Evolutionary conservation across 1,140 invertebrate genomes (phyloP).

Genomic region (Orius laevigatus): DNA sequence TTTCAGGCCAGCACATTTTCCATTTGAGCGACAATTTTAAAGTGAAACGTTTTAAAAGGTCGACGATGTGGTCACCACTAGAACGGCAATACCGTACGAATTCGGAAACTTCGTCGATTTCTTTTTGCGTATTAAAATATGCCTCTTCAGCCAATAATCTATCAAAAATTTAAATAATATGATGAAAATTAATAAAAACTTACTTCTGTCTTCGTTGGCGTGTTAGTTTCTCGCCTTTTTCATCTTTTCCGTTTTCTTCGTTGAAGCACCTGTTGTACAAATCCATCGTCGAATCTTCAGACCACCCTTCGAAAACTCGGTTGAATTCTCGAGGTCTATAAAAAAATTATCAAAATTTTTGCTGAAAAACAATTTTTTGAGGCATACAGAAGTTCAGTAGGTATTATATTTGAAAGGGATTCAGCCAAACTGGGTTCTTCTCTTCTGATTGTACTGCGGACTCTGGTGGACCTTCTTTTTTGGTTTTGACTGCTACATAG

Average conservation of each 20-base stretch:
- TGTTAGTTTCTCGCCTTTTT: slow-evolving; percentile 18
- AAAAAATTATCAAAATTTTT: slow-evolving; percentile 26
- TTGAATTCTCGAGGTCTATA: slow-evolving; percentile 16
- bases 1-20: slow-evolving; percentile 43
- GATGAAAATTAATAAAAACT: background rate
- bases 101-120: slow-evolving; percentile 41
- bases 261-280: slow-evolving; percentile 42
- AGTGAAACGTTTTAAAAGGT: slow-evolving; percentile 40
- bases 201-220: slow-evolving; percentile 24
- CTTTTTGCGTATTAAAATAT: slow-evolving; percentile 48
- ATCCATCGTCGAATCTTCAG: slow-evolving; percentile 43
- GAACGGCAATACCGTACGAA: slow-evolving; percentile 35
- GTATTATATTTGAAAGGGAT: slow-evolving; percentile 41
- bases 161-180: slow-evolving; percentile 5
- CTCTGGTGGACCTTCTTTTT: slow-evolving; percentile 47
- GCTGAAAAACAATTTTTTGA: slow-evolving; percentile 20
- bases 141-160: slow-evolving; percentile 21
- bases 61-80: slow-evolving; percentile 38
- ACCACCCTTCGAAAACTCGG: slow-evolving; percentile 16
- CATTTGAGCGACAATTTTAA: slow-evolving; percentile 39
- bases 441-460: slow-evolving; percentile 33
- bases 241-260: slow-evolving; percentile 26
- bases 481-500: slow-evolving; percentile 30
- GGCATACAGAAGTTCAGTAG: slow-evolving; percentile 33
- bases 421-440: slow-evolving; percentile 48